Evolutionary conservation across 2,797 vertebrate species (phyloP).

Genomic region (Uromys caudimaculatus): DNA sequence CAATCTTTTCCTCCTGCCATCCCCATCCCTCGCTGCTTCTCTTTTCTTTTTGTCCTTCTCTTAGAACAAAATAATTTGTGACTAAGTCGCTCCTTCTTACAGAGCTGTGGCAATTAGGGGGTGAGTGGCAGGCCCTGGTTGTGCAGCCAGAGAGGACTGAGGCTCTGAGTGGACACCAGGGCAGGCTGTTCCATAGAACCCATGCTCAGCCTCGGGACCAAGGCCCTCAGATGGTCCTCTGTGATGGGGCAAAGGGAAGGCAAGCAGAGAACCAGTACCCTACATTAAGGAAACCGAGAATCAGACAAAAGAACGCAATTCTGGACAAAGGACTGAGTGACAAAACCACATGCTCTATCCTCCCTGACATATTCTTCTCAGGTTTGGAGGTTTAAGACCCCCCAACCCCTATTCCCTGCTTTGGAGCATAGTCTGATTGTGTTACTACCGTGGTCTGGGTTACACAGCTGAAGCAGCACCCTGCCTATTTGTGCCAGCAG

Average conservation of each 20-base stretch:
- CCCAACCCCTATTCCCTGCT: neutral
- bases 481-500: neutral
- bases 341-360: neutral
- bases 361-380: neutral
- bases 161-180: neutral
- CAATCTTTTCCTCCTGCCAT: constrained; percentile 48
- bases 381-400: neutral
- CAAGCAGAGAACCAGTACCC: neutral
- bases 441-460: neutral
- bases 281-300: neutral
- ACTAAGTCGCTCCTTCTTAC: constrained; percentile 69
- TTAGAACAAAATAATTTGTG: constrained; percentile 82
- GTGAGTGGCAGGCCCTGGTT: neutral
- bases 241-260: neutral
- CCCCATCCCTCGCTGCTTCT: constrained; percentile 56
- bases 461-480: neutral
- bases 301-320: neutral
- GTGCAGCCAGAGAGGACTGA: neutral
- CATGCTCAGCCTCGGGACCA: neutral
- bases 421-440: neutral
- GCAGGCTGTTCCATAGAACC: neutral
- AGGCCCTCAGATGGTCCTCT: neutral
- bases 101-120: constrained; percentile 57
- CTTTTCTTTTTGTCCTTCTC: constrained; percentile 80
- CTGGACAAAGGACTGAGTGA: neutral